Conservation (phyloP, 37 sponge, comb jelly and placozoan species). For the Dysidea cf. avara region DNA sequence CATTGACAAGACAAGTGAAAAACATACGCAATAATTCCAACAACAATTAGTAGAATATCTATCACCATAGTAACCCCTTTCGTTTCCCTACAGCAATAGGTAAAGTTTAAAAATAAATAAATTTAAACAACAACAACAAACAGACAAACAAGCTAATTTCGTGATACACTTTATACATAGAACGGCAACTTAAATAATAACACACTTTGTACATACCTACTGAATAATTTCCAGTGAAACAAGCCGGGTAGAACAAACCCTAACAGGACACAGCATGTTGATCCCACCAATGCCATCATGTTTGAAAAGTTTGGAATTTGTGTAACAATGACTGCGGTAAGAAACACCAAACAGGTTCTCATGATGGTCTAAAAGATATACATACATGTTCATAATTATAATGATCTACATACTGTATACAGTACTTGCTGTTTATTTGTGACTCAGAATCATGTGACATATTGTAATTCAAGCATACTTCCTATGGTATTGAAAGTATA, state of each 20-base stretch:
- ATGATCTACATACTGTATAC: too few relatives aligned
- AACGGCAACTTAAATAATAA: too few relatives aligned
- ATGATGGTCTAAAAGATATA: slow-evolving; percentile 58
- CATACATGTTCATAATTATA: too few relatives aligned
- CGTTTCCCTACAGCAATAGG: neutral
- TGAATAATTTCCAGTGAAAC: slow-evolving; percentile 75
- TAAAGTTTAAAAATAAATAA: neutral
- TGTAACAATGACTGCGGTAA: slow-evolving; percentile 72
- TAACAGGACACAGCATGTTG: slow-evolving; percentile 88
- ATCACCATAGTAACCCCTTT: neutral
- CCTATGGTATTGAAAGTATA: too few relatives aligned
- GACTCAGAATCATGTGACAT: too few relatives aligned
- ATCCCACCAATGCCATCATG: slow-evolving; percentile 93
- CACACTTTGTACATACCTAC: slow-evolving; percentile 21
- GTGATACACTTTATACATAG: too few relatives aligned
- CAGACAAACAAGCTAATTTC: too few relatives aligned
- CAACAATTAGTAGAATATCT: too few relatives aligned
- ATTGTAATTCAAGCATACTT: too few relatives aligned
- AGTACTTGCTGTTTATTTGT: too few relatives aligned
- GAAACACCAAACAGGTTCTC: slow-evolving; percentile 61
- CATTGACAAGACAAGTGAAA: neutral
- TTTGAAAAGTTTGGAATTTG: slow-evolving; percentile 88
- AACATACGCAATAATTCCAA: too few relatives aligned
- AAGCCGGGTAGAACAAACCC: slow-evolving; percentile 94
- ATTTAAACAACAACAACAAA: too few relatives aligned